Conservation (phyloP, 2,113 vertebrate genomes). For the Oreochromis niloticus region DNA sequence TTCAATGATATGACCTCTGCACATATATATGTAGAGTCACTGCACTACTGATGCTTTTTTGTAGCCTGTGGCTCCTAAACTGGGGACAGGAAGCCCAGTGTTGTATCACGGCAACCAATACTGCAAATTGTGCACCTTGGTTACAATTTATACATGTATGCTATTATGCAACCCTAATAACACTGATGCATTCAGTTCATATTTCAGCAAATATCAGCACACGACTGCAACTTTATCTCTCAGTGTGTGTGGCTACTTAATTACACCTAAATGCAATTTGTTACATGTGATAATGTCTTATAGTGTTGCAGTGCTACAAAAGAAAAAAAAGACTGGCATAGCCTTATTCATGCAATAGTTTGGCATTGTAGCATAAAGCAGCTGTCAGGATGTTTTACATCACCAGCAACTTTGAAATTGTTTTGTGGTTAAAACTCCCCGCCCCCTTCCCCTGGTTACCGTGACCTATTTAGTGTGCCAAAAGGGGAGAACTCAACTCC, state of each 20-base stretch:
- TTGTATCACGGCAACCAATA: background rate
- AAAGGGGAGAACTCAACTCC: constrained; percentile 16
- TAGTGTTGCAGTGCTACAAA: background rate
- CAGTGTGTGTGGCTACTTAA: background rate
- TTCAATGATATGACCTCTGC: background rate
- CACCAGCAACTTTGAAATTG: constrained; percentile 21
- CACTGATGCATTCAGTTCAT: background rate
- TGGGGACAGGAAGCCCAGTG: constrained; percentile 62
- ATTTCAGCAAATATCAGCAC: background rate
- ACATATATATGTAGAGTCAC: constrained; percentile 5
- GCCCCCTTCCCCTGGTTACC: constrained; percentile 10
- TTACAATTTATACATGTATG: background rate
- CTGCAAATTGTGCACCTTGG: background rate
- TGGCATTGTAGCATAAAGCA: constrained; percentile 1
- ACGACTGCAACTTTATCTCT: background rate
- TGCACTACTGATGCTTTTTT: background rate
- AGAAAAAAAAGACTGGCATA: background rate
- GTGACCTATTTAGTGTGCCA: constrained; percentile 71
- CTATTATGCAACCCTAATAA: background rate
- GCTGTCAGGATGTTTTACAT: constrained; percentile 12
- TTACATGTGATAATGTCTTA: background rate
- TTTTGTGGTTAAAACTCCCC: constrained; percentile 19
- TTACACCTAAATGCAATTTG: background rate
- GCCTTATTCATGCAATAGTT: background rate
- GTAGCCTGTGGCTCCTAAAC: constrained; percentile 28